Base-by-base conservation (phyloP, 2,113 vertebrate species). In the Sander lucioperca region DNA sequence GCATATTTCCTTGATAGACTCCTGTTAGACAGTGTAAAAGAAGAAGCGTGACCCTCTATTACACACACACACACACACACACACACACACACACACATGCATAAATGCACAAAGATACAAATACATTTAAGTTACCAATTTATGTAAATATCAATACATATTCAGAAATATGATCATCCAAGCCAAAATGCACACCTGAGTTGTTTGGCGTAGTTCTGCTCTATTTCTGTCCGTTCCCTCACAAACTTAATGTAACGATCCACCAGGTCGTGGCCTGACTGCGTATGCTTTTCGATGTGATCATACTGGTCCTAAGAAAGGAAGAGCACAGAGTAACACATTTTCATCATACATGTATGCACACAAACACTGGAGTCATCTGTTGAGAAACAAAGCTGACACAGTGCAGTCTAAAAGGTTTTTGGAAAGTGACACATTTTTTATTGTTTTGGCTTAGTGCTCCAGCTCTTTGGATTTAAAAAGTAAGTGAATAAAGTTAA, bases 221-320 rank as follows among this genome's bases (percentile, higher is more conserved):
- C 97, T 6, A 97, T 95, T 48, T 97, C 97, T 0, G 95, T 94
- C 65, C 97, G 90, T 25, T 97, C 97, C 87, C 95, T 97, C 65
- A 97, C 97, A 85, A 97, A 97, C 93, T 97, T 97, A 36, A 97
- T 94, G 18, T 97, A 97, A 61, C 94, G 95, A 30, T 97, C 97
- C 93, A 96, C 74, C 83, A 97, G 93, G 82, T 97, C 97, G 51
- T 96, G 92, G 5, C 97, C 97, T 19, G 93, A 95, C 80, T 96
- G 96, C 3, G 97, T 97, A 83, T 97, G 97, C 63, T 96, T 96
- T 79, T 97, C 97, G 0, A 97, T 94, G 73, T 92, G 96, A 50
- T 97, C 97, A 76, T 94, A 95, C 90, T 97, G 97, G 92, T 97
- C 97, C 97, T 97, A 8, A 62, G 18, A 72, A 62, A 64, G 59